These are phyloP conservation scores for Gambusia affinis DNA, from an alignment of 2,113 vertebrate genomes.

Conservation along the genomic window DNA sequence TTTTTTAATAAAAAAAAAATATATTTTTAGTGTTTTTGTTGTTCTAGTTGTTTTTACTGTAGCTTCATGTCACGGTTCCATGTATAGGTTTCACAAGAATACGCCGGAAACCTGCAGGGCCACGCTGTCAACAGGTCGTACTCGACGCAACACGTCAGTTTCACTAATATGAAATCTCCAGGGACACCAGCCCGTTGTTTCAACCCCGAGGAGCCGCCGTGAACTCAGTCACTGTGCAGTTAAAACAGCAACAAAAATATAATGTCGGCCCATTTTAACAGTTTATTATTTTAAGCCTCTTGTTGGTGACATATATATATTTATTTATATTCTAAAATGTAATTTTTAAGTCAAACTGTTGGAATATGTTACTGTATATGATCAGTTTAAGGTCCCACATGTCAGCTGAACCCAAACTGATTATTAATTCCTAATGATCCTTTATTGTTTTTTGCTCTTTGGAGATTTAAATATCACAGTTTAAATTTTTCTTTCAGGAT, in stretches of 20 bases:
- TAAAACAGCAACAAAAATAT: no score
- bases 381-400: background rate
- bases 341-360: background rate
- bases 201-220: no score
- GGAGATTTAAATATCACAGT: background rate
- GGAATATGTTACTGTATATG: background rate
- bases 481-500: background rate
- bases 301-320: background rate
- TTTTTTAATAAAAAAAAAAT: constrained; percentile 24
- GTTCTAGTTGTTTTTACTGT: background rate
- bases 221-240: no score
- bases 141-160: background rate
- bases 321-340: background rate
- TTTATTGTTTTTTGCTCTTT: no score
- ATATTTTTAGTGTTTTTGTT: background rate
- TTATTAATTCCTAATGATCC: background rate
- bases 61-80: background rate
- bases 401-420: background rate
- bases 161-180: background rate
- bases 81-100: background rate
- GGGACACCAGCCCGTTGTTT: background rate
- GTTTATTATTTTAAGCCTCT: background rate
- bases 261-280: background rate
- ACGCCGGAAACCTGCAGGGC: background rate
- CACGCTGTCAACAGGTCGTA: background rate